Conservation (phyloP, 2,888 invertebrate species). For the Caenorhabditis becei region DNA sequence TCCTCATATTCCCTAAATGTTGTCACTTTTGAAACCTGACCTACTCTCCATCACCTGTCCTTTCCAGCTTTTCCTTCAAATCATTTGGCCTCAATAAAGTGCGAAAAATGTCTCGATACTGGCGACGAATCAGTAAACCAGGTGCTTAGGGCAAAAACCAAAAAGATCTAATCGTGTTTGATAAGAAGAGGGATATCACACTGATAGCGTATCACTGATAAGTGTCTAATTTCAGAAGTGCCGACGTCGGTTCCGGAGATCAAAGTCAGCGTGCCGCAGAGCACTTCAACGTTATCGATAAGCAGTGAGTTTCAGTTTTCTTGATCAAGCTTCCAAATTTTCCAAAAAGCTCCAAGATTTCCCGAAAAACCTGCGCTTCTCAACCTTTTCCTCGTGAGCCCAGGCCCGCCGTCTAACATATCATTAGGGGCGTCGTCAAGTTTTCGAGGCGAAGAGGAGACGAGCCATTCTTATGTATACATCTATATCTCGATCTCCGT, state of each 20-base stretch:
- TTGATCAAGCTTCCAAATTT: not conserved
- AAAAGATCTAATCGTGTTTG: too few species aligned
- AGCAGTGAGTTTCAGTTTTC: slow-evolving; percentile 60
- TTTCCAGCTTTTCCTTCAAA: too few species aligned
- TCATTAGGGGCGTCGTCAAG: slow-evolving; percentile 58
- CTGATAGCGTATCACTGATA: too few species aligned
- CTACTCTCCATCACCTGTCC: too few species aligned
- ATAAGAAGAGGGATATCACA: too few species aligned
- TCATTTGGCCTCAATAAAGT: too few species aligned
- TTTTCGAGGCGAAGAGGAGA: slow-evolving; percentile 6
- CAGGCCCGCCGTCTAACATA: slow-evolving; percentile 41
- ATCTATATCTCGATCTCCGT: not conserved
- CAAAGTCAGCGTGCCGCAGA: slow-evolving; percentile 66
- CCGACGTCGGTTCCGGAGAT: slow-evolving; percentile 70
- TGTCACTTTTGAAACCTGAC: too few species aligned
- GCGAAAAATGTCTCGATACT: slow-evolving; percentile 49
- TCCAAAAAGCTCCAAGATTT: not conserved
- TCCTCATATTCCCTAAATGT: too few species aligned
- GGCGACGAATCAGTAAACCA: slow-evolving; percentile 61
- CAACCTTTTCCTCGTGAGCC: slow-evolving; percentile 2
- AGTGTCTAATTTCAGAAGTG: slow-evolving; percentile 66
- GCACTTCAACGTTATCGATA: slow-evolving; percentile 64
- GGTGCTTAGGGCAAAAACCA: slow-evolving; percentile 32
- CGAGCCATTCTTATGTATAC: slow-evolving; percentile 52
- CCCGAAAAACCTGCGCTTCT: slow-evolving; percentile 2